These are phyloP conservation scores for Naso thynnoides DNA, from an alignment of 2,797 vertebrate species.

Conservation along the genomic window DNA sequence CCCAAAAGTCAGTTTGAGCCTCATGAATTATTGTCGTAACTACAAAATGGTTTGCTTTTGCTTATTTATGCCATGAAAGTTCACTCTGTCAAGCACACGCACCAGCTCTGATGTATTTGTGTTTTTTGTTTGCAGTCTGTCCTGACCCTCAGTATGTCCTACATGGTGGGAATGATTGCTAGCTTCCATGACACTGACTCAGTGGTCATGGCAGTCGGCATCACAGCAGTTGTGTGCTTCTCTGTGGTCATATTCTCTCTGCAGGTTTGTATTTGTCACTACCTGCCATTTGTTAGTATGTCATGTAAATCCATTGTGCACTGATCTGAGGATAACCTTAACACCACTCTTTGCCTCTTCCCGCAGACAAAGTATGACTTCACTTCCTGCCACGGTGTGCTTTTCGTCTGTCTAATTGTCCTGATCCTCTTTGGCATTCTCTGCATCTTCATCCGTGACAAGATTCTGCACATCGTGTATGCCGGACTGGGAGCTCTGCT, in stretches of 20 bases:
- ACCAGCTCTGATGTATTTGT: constrained; percentile 24
- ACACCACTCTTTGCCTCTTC: constrained; percentile 14
- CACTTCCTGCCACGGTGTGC: constrained; percentile 92
- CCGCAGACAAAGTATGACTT: constrained; percentile 93
- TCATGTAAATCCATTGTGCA: neutral
- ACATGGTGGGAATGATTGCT: constrained; percentile 97
- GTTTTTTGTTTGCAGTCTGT: constrained; percentile 83
- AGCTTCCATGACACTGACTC: constrained; percentile 92
- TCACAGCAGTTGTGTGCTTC: constrained; percentile 92
- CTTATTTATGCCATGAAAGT: neutral
- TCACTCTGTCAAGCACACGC: neutral
- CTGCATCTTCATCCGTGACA: constrained; percentile 92
- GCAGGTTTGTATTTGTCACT: constrained; percentile 83
- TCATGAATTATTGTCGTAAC: neutral
- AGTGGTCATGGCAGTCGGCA: constrained; percentile 94
- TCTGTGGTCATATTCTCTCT: constrained; percentile 93
- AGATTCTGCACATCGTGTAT: constrained; percentile 91
- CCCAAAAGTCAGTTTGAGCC: neutral
- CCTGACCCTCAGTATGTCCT: constrained; percentile 92
- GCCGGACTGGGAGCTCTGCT: constrained; percentile 91
- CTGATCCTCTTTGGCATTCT: constrained; percentile 90
- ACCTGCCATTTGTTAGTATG: neutral
- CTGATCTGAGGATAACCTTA: neutral
- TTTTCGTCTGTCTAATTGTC: constrained; percentile 91
- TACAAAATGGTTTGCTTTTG: neutral